Evolutionary conservation across 2,888 invertebrate genomes (phyloP), one percentile per base, ranked within the genome.

Genomic region (Panzeria rudis): DNA sequence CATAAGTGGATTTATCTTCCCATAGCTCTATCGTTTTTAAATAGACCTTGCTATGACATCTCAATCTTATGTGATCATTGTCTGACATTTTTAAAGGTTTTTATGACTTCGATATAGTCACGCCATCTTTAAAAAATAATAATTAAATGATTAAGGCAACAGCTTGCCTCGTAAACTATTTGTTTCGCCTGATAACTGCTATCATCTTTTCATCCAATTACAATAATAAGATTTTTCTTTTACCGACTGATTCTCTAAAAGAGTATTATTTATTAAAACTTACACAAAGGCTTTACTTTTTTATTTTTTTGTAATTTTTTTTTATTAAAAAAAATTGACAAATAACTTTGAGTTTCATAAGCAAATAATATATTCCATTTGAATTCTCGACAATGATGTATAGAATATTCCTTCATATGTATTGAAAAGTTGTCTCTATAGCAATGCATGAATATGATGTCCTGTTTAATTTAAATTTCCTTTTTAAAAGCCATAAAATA

Each of bases 381-480:
- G 9, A 52, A 17, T 54, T 9, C 11, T 35, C 2, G 8, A 20
- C 17, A 5, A 1, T 15, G 44, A n/a, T 50, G 50, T 20, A 5
- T 5, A 29, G 29, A 29, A 4, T 32, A 11, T 38, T 11, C 5
- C 3, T 35, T 8, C 15, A 23, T 52, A 3, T 52, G 50, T 11
- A 13, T 3, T 15, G 41, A 44, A 25, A 13, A 41, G 7, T 56
- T 72, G 25, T 76, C n/a, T 44, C n/a, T 56, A 76, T 77, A 15
- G 66, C 56, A 69, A 64, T 71, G 52, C 17, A 76, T 77, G 61
- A 29, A 47, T 47, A 38, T 72, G 84, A 84, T 87, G 88, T 88
- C 86, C 87, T 86, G 86, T 87, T 87, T 88, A 88, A 88, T 88
- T 88, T 86, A 85, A 78, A 86, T 87, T 87, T 86, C 85, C 83